Evolutionary conservation across 2,888 invertebrate genomes (phyloP).

Genomic region (Drosophila quasianomalipes): DNA sequence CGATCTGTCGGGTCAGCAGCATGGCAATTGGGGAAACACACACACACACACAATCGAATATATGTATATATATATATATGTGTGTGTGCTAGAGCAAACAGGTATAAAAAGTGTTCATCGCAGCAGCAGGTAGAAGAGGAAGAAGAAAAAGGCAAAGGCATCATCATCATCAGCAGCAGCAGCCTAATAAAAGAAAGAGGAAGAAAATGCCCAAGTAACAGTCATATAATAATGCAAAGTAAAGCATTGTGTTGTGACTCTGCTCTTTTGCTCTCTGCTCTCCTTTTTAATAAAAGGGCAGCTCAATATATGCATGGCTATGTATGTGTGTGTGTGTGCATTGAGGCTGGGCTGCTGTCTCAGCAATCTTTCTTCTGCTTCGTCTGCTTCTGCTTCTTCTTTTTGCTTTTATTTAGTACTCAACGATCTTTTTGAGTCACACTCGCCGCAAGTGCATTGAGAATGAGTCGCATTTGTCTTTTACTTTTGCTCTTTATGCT

Average conservation of each 20-base stretch:
- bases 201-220: slow-evolving; percentile 60
- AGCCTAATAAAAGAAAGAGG: slow-evolving; percentile 60
- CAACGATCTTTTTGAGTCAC: slow-evolving; percentile 59
- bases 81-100: slow-evolving; percentile 58
- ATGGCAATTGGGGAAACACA: slow-evolving; percentile 62
- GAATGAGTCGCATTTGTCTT: slow-evolving; percentile 47
- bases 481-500: slow-evolving; percentile 25
- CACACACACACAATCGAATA: slow-evolving; percentile 26
- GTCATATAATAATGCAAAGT: slow-evolving; percentile 36
- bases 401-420: slow-evolving; percentile 12
- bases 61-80: neutral
- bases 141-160: slow-evolving; percentile 40
- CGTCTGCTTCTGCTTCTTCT: slow-evolving; percentile 15
- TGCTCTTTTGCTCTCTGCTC: slow-evolving; percentile 25
- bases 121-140: slow-evolving; percentile 49
- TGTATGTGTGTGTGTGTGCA: slow-evolving; percentile 8
- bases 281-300: slow-evolving; percentile 28
- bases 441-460: slow-evolving; percentile 52
- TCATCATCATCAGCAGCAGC: slow-evolving; percentile 28
- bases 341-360: slow-evolving; percentile 38
- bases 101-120: slow-evolving; percentile 74
- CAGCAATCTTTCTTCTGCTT: slow-evolving; percentile 10
- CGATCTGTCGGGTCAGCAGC: slow-evolving; percentile 68
- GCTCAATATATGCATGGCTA: slow-evolving; percentile 10
- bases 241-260: slow-evolving; percentile 29